Conservation (phyloP, 2,113 vertebrate species). For the Lathamus discolor region DNA sequence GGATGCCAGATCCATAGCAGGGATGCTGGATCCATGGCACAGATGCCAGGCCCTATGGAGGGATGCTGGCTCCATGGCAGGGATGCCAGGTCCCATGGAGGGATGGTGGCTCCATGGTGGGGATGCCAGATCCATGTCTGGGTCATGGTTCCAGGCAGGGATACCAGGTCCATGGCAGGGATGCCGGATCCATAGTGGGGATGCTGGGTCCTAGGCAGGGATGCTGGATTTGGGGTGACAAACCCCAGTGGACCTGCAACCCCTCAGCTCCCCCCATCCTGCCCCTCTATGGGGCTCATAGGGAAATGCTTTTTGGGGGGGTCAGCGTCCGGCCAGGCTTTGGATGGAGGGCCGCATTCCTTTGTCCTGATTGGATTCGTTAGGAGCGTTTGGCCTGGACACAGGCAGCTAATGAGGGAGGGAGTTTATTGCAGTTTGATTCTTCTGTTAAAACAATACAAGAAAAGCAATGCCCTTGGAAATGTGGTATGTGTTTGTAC, state of each 20-base stretch:
- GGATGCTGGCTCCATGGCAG: background rate
- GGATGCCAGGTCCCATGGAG: background rate
- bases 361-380: slow-evolving; percentile 44
- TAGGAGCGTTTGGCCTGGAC: slow-evolving; percentile 35
- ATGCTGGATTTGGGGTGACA: background rate
- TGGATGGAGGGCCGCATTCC: slow-evolving; percentile 39
- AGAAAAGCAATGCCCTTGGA: slow-evolving; percentile 69
- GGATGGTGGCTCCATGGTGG: background rate
- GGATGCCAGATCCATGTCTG: background rate
- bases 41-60: background rate
- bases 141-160: too few relatives aligned
- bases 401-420: slow-evolving; percentile 56
- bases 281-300: background rate
- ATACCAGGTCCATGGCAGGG: too few relatives aligned
- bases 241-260: background rate
- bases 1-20: background rate
- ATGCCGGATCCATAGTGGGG: fast-evolving
- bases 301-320: background rate
- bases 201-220: background rate
- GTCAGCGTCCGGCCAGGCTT: background rate
- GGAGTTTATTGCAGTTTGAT: slow-evolving; percentile 64
- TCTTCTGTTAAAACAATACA: slow-evolving; percentile 74
- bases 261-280: background rate
- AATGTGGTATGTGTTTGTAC: slow-evolving; percentile 71
- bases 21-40: background rate